phyloP scores from a whole-genome alignment of 2,797 vertebrate genomes.

The Xyrichtys novacula region DNA sequence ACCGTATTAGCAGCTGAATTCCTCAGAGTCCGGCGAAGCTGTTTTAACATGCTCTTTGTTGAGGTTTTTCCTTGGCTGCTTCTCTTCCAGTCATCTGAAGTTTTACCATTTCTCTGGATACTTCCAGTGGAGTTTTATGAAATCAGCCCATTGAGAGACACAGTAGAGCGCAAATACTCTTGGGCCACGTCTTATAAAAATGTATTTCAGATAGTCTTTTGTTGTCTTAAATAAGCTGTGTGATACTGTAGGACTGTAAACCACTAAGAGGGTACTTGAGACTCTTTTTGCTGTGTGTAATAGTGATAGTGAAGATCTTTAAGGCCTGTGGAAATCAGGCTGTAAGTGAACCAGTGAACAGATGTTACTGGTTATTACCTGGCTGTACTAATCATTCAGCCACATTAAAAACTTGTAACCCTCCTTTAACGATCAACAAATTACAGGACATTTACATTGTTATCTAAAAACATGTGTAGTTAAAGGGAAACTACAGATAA shows the following conservation, averaged over 20 bases:
- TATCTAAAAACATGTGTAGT: too few species aligned
- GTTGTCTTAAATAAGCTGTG: not conserved
- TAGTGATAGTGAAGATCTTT: not conserved
- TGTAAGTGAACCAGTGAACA: too few species aligned
- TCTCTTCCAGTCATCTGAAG: not conserved
- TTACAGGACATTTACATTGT: too few species aligned
- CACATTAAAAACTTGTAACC: too few species aligned
- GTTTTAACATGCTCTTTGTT: slow-evolving; percentile 23
- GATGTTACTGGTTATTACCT: too few species aligned
- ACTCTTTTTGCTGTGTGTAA: not conserved
- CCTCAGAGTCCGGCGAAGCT: slow-evolving; percentile 9
- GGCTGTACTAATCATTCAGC: too few species aligned
- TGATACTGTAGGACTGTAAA: not conserved
- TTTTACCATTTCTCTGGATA: slow-evolving; percentile 6
- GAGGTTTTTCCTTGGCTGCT: not conserved
- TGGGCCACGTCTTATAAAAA: not conserved
- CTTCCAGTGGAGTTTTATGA: slow-evolving; percentile 16
- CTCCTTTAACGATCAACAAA: too few species aligned
- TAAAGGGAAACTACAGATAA: too few species aligned
- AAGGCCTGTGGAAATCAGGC: not conserved
- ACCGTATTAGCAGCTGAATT: not conserved
- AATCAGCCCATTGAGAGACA: not conserved
- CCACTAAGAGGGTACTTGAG: not conserved
- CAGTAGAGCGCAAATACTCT: not conserved
- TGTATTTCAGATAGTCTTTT: not conserved